Evolutionary conservation across 2,888 invertebrate genomes (phyloP).

Genomic region (Julus scandinavius): DNA sequence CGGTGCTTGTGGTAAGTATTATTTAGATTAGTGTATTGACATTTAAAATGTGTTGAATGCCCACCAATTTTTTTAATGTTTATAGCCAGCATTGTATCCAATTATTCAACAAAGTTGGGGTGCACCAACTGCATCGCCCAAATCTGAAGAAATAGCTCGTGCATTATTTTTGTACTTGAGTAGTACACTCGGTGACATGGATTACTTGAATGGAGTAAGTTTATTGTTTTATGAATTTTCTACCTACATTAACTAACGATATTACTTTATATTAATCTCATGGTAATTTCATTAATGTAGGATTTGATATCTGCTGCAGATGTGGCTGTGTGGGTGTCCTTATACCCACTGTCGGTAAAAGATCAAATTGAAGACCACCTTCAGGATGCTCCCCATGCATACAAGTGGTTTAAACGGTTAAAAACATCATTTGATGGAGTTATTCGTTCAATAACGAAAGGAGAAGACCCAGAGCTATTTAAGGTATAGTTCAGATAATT

Average conservation of each 20-base stretch:
- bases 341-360: conserved; percentile 73
- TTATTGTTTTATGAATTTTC: not conserved
- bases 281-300: not conserved
- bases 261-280: not conserved
- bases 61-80: no score
- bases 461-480: not conserved
- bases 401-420: not conserved
- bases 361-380: not conserved
- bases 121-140: not conserved
- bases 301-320: conserved; percentile 72
- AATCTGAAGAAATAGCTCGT: not conserved
- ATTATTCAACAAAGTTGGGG: not conserved
- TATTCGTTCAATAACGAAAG: not conserved
- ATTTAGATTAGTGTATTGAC: no score
- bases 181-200: conserved; percentile 68
- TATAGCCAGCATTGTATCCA: no score
- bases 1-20: no score
- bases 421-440: not conserved
- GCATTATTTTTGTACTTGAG: not conserved
- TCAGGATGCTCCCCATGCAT: not conserved
- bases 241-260: no score
- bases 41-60: no score
- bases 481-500: not conserved
- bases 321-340: conserved; percentile 77
- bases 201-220: conserved; percentile 61